A percentile compares a stretch with the other conserved stretches of the same genome.
Evolutionary conservation across 2,888 invertebrate species (phyloP).

Genomic region (Pemphredon lugubris): DNA sequence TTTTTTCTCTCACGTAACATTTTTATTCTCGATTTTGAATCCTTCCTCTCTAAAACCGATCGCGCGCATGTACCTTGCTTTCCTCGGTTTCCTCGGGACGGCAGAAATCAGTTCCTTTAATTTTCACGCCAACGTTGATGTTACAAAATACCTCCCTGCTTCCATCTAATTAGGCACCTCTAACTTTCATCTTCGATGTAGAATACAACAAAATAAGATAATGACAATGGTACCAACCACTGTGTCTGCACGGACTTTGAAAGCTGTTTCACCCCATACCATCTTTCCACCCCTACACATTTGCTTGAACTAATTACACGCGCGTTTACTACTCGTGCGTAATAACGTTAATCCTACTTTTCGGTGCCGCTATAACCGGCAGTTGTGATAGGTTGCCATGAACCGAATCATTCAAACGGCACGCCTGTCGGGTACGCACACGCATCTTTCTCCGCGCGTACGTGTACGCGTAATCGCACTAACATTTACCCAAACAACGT

Average conservation of each 20-base stretch:
- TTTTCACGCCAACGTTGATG: no score
- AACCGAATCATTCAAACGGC: constrained; percentile 49
- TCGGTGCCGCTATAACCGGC: constrained; percentile 54
- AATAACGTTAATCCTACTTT: constrained; percentile 74
- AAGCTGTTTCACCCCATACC: constrained; percentile 17
- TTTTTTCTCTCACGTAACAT: no score
- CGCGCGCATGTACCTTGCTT: no score
- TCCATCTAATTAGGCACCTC: no score
- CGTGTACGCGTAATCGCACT: constrained; percentile 53
- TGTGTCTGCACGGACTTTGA: constrained; percentile 39
- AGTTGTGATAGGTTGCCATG: constrained; percentile 62
- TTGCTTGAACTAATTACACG: constrained; percentile 70
- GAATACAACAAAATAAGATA: constrained; percentile 54
- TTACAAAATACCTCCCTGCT: no score
- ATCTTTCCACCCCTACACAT: constrained; percentile 42
- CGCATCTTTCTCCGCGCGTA: constrained; percentile 18
- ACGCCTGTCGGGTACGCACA: constrained; percentile 27
- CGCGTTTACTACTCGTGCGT: constrained; percentile 66
- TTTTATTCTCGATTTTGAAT: no score
- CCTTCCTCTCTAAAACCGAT: no score
- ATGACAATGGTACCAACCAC: constrained; percentile 34
- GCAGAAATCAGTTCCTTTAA: no score
- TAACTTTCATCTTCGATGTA: no score
- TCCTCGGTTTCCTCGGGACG: no score
- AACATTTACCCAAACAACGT: constrained; percentile 58